Evolutionary conservation across 64 coral and sea anemone species (phyloP), one percentile per base, ranked within the genome.

Genomic region (Porites australiensis): DNA sequence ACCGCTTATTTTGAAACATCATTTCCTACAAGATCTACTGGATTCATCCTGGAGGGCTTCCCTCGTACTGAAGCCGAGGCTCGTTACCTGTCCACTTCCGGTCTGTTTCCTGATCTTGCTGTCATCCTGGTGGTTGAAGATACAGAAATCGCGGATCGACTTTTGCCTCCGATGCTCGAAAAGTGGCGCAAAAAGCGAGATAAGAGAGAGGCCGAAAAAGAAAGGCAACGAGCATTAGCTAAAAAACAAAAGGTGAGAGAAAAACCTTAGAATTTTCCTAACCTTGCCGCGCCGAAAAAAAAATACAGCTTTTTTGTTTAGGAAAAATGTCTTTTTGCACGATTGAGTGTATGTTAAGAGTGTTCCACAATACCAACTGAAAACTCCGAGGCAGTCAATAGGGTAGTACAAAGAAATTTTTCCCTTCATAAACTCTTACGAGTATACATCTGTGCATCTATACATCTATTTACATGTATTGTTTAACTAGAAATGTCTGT

Each of bases 21-120:
- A 3, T 82, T 77, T 73, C 3, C 12, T 12, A 48, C 18, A 53
- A 98, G 97, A 54, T 96, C 94, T 52, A 90, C 94, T 47, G 97
- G 97, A 43, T 98, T 98, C 27, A 76, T 98, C 20, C 79, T 98
- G 52, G 97, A 98, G 77, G 97, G 91, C 55, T 98, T 96, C 54
- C 97, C 97, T 43, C 85, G 94, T 54, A 94, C 64, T 88, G 91
- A 87, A 11, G 82, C 87, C 15, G 97, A 98, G 82, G 90, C 88
- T 55, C 92, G 86, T 53, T 96, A 93, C 64, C 58, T 98, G 6
- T 84, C 94, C 60, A 77, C 68, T 23, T 63, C 77, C 10, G 97
- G 97, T 43, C 75, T 94, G 21, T 98, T 91, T 53, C 97, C 97
- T 49, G 97, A 98, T 52, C 88, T 84, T 11, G 76, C 91, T 6